These are phyloP conservation scores for Pterocles gutturalis DNA, from an alignment of 2,113 vertebrate genomes.

Conservation along the genomic window DNA sequence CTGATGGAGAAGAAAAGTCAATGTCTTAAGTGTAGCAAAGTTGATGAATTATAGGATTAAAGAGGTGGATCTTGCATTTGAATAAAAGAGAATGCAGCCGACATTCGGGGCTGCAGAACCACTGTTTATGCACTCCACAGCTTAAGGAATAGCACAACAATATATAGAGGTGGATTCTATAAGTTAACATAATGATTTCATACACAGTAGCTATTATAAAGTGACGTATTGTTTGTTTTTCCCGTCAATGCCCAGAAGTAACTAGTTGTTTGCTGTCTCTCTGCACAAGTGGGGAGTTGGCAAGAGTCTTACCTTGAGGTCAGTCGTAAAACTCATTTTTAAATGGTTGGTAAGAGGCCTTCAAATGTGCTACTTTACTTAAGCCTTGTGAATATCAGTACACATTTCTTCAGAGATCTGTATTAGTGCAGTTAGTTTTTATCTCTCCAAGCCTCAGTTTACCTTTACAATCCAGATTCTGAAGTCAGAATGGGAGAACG, in stretches of 20 bases:
- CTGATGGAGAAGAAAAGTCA: constrained; percentile 7
- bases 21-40: constrained; percentile 1
- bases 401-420: neutral
- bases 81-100: constrained; percentile 3
- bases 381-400: neutral
- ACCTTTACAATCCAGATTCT: neutral
- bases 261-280: neutral
- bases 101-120: neutral
- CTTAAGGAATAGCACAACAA: neutral
- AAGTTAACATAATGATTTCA: neutral
- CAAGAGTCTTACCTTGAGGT: neutral
- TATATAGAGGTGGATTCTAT: neutral
- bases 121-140: neutral
- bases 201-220: neutral
- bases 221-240: neutral
- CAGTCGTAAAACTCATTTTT: neutral
- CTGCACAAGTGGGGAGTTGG: neutral
- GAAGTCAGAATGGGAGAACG: neutral
- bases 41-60: constrained; percentile 2
- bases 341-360: neutral
- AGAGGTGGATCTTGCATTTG: neutral
- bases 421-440: neutral
- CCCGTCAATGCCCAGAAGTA: neutral
- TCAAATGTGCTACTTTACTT: neutral
- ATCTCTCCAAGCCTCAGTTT: neutral